Evolutionary conservation across 2,113 vertebrate species (phyloP), one percentile per base, ranked within the genome.

Genomic region (Triplophysa siluroides): DNA sequence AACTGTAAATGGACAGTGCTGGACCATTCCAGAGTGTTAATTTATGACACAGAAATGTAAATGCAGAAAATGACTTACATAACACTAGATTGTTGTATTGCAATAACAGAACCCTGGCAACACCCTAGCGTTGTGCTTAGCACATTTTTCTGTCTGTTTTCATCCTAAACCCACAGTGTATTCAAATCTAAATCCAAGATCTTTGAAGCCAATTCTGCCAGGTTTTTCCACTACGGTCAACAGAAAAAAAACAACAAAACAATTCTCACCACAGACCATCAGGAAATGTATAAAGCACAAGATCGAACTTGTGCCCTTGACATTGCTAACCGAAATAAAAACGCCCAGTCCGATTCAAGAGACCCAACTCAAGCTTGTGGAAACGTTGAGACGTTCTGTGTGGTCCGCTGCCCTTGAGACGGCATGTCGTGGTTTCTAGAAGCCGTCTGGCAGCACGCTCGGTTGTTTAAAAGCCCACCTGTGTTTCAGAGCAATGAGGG

Each of bases 341-440:
- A 65, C 69, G 23, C 50, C 52, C 11, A 33, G 60, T 60, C 50
- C 70, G 50, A 74, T 77, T 73, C 70, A n/a, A n/a, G 70, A 33
- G 50, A 24, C 45, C 29, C 56, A 63, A 74, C 43, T 61, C 54
- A 29, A 45, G 24, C 50, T 50, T 54, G 58, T 74, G n/a, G 56
- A 26, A 33, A 38, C 33, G 12, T 58, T 12, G 29, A 52, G 24
- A 16, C 41, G 11, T 58, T 71, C 66, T 66, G 78, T 78, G 70
- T 80, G 71, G 72, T 80, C 65, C 60, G 47, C 10, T 65, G 63
- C 33, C 38, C 78, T 47, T 60, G n/a, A 79, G 78, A 16, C 14
- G 54, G 10, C 41, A 64, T 79, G 38, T 65, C 43, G n/a, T 69
- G 56, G 45, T 64, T 79, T 76, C 47, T 23, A 64, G 12, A 77